A percentile compares a stretch with the other conserved stretches of the same genome.
These are phyloP conservation scores for Anisognathus igniventris DNA, from an alignment of 2,797 vertebrate genomes.

Conservation along the genomic window DNA sequence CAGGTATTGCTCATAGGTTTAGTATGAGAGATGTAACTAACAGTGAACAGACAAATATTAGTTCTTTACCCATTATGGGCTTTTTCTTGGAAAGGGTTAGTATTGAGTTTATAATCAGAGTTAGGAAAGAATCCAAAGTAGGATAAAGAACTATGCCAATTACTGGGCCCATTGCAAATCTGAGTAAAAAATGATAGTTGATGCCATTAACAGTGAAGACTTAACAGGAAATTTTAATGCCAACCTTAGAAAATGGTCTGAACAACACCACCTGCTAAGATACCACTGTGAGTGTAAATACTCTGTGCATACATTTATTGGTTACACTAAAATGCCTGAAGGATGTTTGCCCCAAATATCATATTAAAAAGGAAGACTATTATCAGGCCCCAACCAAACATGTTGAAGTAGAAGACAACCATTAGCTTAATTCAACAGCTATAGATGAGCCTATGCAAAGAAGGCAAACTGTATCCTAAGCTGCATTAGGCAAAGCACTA, in stretches of 20 bases:
- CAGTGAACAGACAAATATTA: neutral
- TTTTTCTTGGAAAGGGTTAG: neutral
- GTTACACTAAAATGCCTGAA: neutral
- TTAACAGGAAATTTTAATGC: neutral
- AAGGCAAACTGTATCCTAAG: rapidly evolving
- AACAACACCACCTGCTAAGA: neutral
- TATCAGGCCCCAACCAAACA: neutral
- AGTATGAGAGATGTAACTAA: neutral
- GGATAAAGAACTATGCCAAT: neutral
- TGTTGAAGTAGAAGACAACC: neutral
- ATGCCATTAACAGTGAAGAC: neutral
- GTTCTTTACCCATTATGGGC: neutral
- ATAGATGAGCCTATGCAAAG: neutral
- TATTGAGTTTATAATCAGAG: neutral
- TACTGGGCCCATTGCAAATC: neutral
- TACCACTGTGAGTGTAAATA: neutral
- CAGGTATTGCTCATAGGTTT: neutral
- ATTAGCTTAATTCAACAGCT: neutral
- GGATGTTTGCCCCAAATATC: neutral
- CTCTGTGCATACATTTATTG: neutral
- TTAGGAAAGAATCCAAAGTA: neutral
- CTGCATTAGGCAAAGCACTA: neutral
- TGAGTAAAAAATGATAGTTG: neutral
- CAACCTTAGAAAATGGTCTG: neutral
- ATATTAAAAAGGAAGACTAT: neutral